Base-by-base conservation (phyloP, 2,888 invertebrate genomes). In the Panzeria rudis region DNA sequence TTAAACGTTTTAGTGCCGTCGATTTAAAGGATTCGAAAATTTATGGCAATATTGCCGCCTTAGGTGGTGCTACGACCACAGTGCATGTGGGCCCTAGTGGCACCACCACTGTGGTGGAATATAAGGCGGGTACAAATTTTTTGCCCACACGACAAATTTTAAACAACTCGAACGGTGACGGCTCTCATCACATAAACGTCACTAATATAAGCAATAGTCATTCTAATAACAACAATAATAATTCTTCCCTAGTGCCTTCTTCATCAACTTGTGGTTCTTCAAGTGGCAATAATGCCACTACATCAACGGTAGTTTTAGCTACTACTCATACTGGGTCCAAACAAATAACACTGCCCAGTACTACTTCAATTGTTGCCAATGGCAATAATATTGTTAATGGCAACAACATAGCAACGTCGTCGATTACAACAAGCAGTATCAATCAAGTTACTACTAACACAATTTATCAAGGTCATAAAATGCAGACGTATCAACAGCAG, bases 41-140 rank as follows among this genome's bases (percentile, higher is more conserved):
- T 25, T 87, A 85, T 68, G 86, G 87, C 47, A 88, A 87, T 41
- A 87, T 87, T 44, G 84, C 88, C 35, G 88, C 89, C 56, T 87
- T 92, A 6, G 91, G 90, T 66, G 91, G 90, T 71, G 91, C 92
- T 76, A 92, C 89, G 11, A 90, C 92, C 52, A 91, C 92, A 38
- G 91, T 92, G 52, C 92, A 92, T 87, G 91, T 92, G 66, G 92
- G 93, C 32, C 91, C 92, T 52, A 92, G 92, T 86, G 93, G 92
- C 84, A 93, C 93, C 54, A 93, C 93, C 47, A 92, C 93, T 8
- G 92, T 93, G 50, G 92, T 92, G 25, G 92, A 92, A 88, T 92
- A 92, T 83, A 92, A 93, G 84, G 88, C 90, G 41, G 91, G 90
- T 69, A 87, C 88, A 69, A 89, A 87, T 83, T 89, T 88, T 84